Base-by-base conservation (phyloP, 2,113 vertebrate species). In the Engystomops pustulosus region DNA sequence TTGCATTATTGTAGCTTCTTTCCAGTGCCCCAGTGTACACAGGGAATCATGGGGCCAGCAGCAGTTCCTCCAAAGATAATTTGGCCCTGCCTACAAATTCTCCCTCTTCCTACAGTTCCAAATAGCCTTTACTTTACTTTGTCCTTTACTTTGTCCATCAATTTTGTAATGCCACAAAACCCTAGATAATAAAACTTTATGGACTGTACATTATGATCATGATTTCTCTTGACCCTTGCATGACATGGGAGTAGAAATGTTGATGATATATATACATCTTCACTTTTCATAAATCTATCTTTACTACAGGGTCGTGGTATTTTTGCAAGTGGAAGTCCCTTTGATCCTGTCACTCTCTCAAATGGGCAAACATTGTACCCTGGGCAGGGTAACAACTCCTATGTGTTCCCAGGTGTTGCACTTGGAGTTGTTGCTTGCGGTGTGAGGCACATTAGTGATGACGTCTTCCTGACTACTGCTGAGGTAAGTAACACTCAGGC, bases 321-420 rank as follows among this genome's bases (percentile, higher is more conserved):
- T 89, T 99, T 99, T 92, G 98, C 98, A 89, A 99, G 98, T 14
- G 98, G 98, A 83, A 99, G 98, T 86, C 98, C 98, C 36, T 99
- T 99, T 88, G 93, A 96, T 89, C 94, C 95, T 0, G 96, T 99
- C 85, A 97, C 94, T 14, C 94, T 99, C 81, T 90, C 95, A 17
- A 92, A 93, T 7, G 98, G 97, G 53, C 90, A 86, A 84, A 96
- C 88, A 0, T 90, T 99, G 10, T 93, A 91, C 89, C 98, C 98
- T 2, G 98, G 98, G 36, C 98, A 99, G 91, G 98, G 98, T 45
- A 99, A 99, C 92, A 99, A 99, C 71, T 93, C 97, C 79, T 99
- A 99, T 14, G 96, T 99, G 89, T 99, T 99, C 86, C 98, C 98
- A 5, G 97, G 97, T 75, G 94, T 99, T 74, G 97, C 95, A 30